These are phyloP conservation scores for Seriola dumerili DNA, from an alignment of 2,113 vertebrate species.

Conservation along the genomic window DNA sequence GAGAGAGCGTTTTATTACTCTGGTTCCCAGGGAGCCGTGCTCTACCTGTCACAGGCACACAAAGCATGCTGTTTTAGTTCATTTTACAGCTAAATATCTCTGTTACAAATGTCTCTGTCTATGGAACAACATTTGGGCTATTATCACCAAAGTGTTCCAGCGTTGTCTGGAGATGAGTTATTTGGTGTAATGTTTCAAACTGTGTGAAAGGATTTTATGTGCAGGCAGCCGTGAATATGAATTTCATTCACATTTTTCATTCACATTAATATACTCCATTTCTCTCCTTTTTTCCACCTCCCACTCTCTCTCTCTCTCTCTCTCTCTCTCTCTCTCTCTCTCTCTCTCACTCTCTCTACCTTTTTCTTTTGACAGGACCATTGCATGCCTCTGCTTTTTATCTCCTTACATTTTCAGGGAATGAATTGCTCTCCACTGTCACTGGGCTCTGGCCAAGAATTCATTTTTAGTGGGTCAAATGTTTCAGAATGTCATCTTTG, in stretches of 20 bases:
- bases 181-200: slow-evolving; percentile 66
- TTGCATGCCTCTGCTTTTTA: slow-evolving; percentile 80
- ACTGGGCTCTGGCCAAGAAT: slow-evolving; percentile 79
- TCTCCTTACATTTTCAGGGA: slow-evolving; percentile 83
- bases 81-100: slow-evolving; percentile 82
- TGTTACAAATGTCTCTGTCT: slow-evolving; percentile 82
- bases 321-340: background rate
- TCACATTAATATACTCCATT: slow-evolving; percentile 74
- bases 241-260: slow-evolving; percentile 82
- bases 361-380: slow-evolving; percentile 79
- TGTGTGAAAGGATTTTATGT: slow-evolving; percentile 65
- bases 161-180: slow-evolving; percentile 63
- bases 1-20: slow-evolving; percentile 95
- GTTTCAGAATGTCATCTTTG: slow-evolving; percentile 86
- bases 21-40: slow-evolving; percentile 93
- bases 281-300: slow-evolving; percentile 24
- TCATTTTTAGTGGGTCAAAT: slow-evolving; percentile 86
- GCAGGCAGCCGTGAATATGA: slow-evolving; percentile 72
- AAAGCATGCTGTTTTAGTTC: slow-evolving; percentile 87
- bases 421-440: slow-evolving; percentile 83
- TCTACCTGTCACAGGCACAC: slow-evolving; percentile 92
- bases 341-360: slow-evolving; percentile 7
- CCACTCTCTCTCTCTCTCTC: slow-evolving; percentile 9
- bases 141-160: slow-evolving; percentile 75
- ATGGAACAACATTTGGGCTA: slow-evolving; percentile 72